These are phyloP conservation scores for Parauchenoglanis ngamensis DNA, from an alignment of 2,797 vertebrate species.

Conservation along the genomic window DNA sequence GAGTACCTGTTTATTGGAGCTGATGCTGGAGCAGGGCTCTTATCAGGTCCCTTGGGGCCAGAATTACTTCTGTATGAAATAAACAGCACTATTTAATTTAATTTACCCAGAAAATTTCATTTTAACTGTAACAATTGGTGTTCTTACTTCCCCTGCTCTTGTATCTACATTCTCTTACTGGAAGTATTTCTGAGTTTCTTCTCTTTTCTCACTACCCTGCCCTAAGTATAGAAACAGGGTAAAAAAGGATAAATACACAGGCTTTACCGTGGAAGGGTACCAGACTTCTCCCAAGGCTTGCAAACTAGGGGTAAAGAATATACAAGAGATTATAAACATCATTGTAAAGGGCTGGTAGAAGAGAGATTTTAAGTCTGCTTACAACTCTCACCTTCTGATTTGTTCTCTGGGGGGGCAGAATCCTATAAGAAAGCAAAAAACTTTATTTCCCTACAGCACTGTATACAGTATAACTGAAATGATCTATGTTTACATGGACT, in stretches of 20 bases:
- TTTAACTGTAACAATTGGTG: not conserved
- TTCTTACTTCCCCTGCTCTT: not conserved
- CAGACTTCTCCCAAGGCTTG: conserved; percentile 79
- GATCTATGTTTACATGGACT: not conserved
- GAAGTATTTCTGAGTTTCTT: not conserved
- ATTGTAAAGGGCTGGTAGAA: not conserved
- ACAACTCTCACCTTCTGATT: conserved; percentile 55
- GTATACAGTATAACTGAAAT: not conserved
- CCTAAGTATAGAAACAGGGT: not conserved
- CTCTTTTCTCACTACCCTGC: not conserved
- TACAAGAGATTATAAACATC: not conserved
- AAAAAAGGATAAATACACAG: not conserved
- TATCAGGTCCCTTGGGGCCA: conserved; percentile 51
- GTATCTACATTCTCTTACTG: not conserved
- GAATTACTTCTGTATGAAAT: conserved; percentile 66
- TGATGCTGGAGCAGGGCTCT: conserved; percentile 32
- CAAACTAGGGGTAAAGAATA: conserved; percentile 52
- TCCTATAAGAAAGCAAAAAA: conserved; percentile 65
- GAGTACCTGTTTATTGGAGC: conserved; percentile 61
- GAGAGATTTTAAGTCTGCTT: not conserved
- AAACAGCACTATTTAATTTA: conserved; percentile 22
- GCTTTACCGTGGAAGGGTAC: conserved; percentile 79
- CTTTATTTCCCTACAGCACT: not conserved
- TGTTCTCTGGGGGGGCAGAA: conserved; percentile 59
- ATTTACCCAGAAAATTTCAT: conserved; percentile 23